Evolutionary conservation across 2,113 vertebrate species (phyloP).

Genomic region (Atrichornis clamosus): DNA sequence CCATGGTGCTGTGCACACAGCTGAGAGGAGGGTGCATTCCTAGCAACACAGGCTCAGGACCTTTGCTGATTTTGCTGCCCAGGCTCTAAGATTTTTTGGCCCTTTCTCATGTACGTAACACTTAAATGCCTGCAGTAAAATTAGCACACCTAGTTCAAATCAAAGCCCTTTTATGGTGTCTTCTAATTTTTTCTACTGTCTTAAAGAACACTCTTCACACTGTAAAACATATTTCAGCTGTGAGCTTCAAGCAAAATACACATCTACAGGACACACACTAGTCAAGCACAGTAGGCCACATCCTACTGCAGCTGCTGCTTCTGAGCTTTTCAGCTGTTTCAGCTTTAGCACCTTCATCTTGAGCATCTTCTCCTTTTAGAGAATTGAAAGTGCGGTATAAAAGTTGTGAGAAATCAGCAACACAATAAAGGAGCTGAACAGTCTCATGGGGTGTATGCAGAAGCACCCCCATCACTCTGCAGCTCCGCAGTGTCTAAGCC

Average conservation of each 20-base stretch:
- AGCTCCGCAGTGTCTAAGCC: not conserved
- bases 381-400: not conserved
- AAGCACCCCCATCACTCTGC: not conserved
- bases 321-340: not conserved
- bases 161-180: not conserved
- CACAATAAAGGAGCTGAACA: not conserved
- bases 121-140: not conserved
- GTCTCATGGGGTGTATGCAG: not conserved
- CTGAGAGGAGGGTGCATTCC: not conserved
- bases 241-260: not conserved
- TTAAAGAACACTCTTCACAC: not conserved
- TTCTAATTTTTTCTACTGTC: not conserved
- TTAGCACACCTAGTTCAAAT: not conserved
- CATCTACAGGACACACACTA: not conserved
- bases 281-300: not conserved
- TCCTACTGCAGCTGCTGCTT: not conserved
- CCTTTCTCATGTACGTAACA: not conserved
- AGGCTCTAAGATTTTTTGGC: not conserved
- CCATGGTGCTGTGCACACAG: not conserved
- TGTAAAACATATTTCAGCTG: not conserved
- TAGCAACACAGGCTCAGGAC: not conserved
- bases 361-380: not conserved
- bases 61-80: not conserved
- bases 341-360: not conserved
- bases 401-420: not conserved